Evolutionary conservation across 2,888 invertebrate genomes (phyloP).

Genomic region (Drosophila borealis): DNA sequence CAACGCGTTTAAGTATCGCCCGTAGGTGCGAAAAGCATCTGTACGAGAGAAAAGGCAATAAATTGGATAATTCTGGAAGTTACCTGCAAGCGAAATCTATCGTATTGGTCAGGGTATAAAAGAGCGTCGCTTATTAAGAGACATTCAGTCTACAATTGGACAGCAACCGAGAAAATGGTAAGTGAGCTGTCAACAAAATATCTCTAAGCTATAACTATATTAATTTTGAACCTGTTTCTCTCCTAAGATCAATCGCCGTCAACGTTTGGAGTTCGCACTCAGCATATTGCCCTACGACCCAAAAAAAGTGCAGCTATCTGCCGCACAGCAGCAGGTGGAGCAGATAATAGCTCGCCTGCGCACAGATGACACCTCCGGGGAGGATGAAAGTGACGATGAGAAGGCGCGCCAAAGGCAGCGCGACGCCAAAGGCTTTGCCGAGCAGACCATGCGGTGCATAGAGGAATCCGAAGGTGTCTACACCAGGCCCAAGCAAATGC

Average conservation of each 20-base stretch:
- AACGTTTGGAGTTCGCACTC: slow-evolving; percentile 65
- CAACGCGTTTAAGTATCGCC: slow-evolving; percentile 1
- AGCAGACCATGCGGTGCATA: slow-evolving; percentile 57
- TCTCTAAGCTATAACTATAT: too few species aligned
- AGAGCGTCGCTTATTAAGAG: slow-evolving; percentile 16
- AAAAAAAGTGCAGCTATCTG: slow-evolving; percentile 35
- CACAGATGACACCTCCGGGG: slow-evolving; percentile 27
- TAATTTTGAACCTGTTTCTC: neutral
- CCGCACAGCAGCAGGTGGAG: slow-evolving; percentile 53
- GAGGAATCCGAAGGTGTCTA: slow-evolving; percentile 38
- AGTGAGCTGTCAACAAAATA: slow-evolving; percentile 13
- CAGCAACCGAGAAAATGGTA: slow-evolving; percentile 51
- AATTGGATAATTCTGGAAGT: neutral
- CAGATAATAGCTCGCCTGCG: slow-evolving; percentile 54
- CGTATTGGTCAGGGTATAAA: slow-evolving; percentile 43
- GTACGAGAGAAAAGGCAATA: slow-evolving; percentile 33
- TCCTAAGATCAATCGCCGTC: slow-evolving; percentile 58
- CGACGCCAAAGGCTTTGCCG: slow-evolving; percentile 56
- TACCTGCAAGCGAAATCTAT: slow-evolving; percentile 37
- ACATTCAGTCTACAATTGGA: slow-evolving; percentile 54
- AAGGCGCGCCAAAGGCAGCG: slow-evolving; percentile 27
- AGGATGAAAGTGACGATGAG: slow-evolving; percentile 45
- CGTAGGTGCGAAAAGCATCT: slow-evolving; percentile 42
- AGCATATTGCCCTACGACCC: slow-evolving; percentile 56
- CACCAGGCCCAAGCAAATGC: slow-evolving; percentile 13